These are phyloP conservation scores for Drosophila kanapiae DNA, from an alignment of 1,140 invertebrate genomes.

Conservation along the genomic window DNA sequence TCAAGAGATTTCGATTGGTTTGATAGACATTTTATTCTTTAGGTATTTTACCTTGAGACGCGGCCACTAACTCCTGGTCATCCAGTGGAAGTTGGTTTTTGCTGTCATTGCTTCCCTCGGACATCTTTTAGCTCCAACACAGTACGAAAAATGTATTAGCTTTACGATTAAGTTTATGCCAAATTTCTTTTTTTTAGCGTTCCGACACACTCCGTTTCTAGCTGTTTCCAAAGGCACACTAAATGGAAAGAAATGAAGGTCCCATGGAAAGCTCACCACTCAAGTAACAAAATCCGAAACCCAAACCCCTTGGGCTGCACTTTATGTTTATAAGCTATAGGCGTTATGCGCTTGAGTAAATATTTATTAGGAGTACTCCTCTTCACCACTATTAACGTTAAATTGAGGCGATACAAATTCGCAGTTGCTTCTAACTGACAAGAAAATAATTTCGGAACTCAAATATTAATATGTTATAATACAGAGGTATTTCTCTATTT, in stretches of 20 bases:
- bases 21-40: neutral
- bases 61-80: constrained; percentile 1
- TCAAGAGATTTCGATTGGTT: neutral
- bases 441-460: neutral
- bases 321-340: constrained; percentile 15
- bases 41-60: constrained; percentile 7
- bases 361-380: neutral
- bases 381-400: neutral
- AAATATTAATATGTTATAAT: neutral
- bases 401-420: neutral
- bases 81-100: neutral
- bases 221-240: constrained; percentile 5
- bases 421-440: neutral
- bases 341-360: neutral
- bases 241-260: neutral
- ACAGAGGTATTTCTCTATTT: too few species aligned
- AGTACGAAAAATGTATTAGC: constrained; percentile 6
- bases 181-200: neutral
- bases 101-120: neutral
- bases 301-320: constrained; percentile 10
- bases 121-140: neutral
- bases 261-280: neutral
- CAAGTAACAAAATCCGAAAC: neutral
- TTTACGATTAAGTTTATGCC: neutral
- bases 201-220: neutral